phyloP scores from a whole-genome alignment of 2,888 invertebrate species.

The Oeneis ivallda region DNA sequence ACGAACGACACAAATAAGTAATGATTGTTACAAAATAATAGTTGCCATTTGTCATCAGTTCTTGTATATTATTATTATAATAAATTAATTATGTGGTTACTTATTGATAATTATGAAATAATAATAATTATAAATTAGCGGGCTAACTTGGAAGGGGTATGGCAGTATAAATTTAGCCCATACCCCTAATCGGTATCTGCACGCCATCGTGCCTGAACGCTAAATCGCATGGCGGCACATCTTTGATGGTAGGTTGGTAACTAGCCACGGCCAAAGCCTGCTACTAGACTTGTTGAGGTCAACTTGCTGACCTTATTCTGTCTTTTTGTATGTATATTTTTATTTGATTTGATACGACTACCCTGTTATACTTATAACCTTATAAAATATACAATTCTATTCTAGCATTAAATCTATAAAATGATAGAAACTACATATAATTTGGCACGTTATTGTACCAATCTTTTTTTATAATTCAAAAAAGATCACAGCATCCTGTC shows the following conservation, averaged over 20 bases:
- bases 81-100: background rate
- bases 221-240: too few species aligned
- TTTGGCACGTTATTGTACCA: conserved; percentile 12
- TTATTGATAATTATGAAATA: background rate
- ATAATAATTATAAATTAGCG: background rate
- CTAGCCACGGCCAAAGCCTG: too few species aligned
- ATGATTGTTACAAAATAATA: background rate
- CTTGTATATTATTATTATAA: background rate
- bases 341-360: background rate
- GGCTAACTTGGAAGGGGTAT: too few species aligned
- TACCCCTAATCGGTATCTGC: too few species aligned
- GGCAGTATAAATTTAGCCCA: too few species aligned
- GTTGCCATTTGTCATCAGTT: background rate
- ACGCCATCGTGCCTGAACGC: too few species aligned
- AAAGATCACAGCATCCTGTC: too few species aligned
- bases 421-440: background rate
- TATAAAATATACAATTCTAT: conserved; percentile 4
- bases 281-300: too few species aligned
- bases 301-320: too few species aligned
- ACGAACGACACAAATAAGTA: background rate
- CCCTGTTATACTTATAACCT: conserved; percentile 8
- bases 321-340: background rate
- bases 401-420: background rate
- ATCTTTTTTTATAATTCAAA: background rate
- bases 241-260: too few species aligned